phyloP scores from a whole-genome alignment of 2,797 vertebrate genomes.

The Lates japonicus region DNA sequence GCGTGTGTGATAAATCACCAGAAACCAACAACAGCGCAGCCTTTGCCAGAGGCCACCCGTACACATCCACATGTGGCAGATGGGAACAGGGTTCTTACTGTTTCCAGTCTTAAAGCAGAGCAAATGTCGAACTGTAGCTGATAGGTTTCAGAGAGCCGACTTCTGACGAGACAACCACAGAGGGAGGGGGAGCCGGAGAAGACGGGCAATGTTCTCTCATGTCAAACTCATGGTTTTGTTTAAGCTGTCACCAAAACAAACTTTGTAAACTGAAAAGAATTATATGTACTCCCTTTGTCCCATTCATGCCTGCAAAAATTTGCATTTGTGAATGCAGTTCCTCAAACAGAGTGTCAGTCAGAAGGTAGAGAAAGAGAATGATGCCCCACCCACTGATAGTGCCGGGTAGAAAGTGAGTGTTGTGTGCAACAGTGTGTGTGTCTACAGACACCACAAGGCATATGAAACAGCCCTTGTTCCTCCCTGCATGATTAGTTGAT shows the following conservation, averaged over 20 bases:
- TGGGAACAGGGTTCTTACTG: constrained; percentile 55
- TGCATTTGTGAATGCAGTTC: constrained; percentile 32
- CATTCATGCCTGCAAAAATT: constrained; percentile 6
- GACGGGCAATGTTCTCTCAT: background rate
- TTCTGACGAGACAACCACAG: constrained; percentile 13
- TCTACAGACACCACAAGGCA: constrained; percentile 9
- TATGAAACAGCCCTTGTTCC: constrained; percentile 49
- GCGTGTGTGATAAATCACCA: constrained; percentile 46
- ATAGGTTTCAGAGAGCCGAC: background rate
- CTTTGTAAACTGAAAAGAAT: background rate
- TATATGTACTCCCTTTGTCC: constrained; percentile 7
- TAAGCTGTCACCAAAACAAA: constrained; percentile 21
- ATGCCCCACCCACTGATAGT: constrained; percentile 14
- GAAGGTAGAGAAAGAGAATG: constrained; percentile 5
- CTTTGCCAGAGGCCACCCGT: constrained; percentile 54
- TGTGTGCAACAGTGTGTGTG: background rate
- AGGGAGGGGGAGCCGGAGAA: background rate
- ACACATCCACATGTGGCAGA: constrained; percentile 53
- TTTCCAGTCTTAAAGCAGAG: constrained; percentile 30
- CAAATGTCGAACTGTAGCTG: constrained; percentile 34
- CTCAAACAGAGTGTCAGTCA: constrained; percentile 34
- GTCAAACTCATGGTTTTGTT: constrained; percentile 49
- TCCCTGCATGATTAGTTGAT: constrained; percentile 47
- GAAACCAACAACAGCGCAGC: constrained; percentile 34
- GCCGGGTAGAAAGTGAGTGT: background rate